Evolutionary conservation across 2,888 invertebrate species (phyloP), one percentile per base, ranked within the genome.

Genomic region (Leptura quadrifasciata): DNA sequence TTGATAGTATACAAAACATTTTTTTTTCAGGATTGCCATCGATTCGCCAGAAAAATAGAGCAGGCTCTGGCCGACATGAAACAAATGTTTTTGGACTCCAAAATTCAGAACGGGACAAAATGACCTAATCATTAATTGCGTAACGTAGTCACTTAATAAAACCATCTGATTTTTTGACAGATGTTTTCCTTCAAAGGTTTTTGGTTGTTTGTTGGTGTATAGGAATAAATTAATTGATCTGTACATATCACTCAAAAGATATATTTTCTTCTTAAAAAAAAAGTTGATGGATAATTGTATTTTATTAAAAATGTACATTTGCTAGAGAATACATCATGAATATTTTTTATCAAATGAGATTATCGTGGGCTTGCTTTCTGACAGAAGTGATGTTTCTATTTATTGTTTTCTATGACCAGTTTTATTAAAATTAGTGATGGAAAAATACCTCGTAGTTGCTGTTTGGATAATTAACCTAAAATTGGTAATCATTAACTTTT

Each of bases 1-100:
- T 24, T 12, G 12, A 39, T 39, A 12, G 1, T 39, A 39, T 35
- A 39, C 15, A 39, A 39, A 39, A 39, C 12, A 10, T n/a, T 47
- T n/a, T 47, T n/a, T 47, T 47, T 91, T 54, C 90, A 97, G 97
- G 93, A 95, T 89, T 96, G 97, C 10, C 91, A 93, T 76, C 92
- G 95, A 84, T 97, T 97, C 90, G 93, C 95, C 52, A 90, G 91
- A 76, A 91, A 94, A 87, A 95, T 97, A 72, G 90, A 91, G 79
- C 88, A 90, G 76, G 90, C 93, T 39, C 89, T 93, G 85, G 89
- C 88, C 3, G 89, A 89, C 77, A 89, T 97, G 82, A 93, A 91
- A 84, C 89, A 91, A 69, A 90, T 96, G 76, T 94, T 95, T 86
- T 89, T 90, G 76, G 92, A 93, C 79, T 92, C 91, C 85, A 92